Evolutionary conservation across 2,113 vertebrate species (phyloP), one percentile per base, ranked within the genome.

Genomic region (Rhinogobius similis): DNA sequence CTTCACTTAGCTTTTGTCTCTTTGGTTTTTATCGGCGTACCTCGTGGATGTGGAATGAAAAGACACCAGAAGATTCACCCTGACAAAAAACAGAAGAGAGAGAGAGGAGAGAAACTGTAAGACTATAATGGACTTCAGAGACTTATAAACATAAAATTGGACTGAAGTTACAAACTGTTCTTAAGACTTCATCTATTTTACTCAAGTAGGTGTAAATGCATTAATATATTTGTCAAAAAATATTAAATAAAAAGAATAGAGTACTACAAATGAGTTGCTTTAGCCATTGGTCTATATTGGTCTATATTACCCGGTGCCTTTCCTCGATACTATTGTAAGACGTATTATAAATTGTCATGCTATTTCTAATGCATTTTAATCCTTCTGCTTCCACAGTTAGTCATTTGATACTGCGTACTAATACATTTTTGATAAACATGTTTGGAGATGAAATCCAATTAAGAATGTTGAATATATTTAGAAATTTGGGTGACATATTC

Each of bases 1-100:
- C 87, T 82, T 81, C 38, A 46, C 58, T 72, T 86, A 87, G 71
- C 83, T 84, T 84, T 85, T 76, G 83, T 72, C 65, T 66, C 10
- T 71, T 55, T 77, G 73, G 81, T 88, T 82, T 75, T 76, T 62
- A 52, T 65, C 55, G 44, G 32, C 68, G 65, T 66, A 73, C 77
- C 83, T 86, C 76, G 70, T 41, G 73, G 82, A 75, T 80, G 62
- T 43, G 55, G 70, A 65, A 82, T 67, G 50, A 80, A 85, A 83
- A 70, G 70, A 68, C 76, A 64, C 23, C 53, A 70, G 75, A 68
- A 48, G 58, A 29, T 78, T 65, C 62, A 77, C 56, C 41, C 77
- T 64, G 71, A 84, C 67, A 77, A 70, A n/a, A 53, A 77, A 65
- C 69, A 21, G 50, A 18, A 55, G 24, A 77, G 46, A 62, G 24